Conservation (phyloP, 2,888 invertebrate species). For the Melinaea marsaeus region DNA sequence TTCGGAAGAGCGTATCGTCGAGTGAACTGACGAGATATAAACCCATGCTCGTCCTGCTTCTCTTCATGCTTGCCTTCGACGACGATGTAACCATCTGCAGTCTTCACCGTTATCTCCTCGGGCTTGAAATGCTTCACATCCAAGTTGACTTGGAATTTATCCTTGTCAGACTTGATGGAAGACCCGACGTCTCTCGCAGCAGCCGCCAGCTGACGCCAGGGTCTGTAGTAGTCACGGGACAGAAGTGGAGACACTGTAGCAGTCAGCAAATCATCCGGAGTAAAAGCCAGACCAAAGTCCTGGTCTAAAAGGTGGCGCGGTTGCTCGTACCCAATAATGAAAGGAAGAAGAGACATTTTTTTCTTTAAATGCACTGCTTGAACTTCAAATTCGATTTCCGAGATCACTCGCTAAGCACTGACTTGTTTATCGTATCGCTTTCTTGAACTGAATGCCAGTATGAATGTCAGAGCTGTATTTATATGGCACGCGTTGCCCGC, state of each 20-base stretch:
- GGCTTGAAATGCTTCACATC: constrained; percentile 87
- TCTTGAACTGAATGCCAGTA: too few relatives aligned
- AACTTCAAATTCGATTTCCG: too few relatives aligned
- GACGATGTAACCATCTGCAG: constrained; percentile 81
- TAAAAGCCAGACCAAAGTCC: constrained; percentile 59
- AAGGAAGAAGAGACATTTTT: constrained; percentile 53
- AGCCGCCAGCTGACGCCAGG: constrained; percentile 60
- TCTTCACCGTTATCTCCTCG: constrained; percentile 85
- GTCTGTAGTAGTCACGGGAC: constrained; percentile 49
- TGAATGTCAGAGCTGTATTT: too few relatives aligned
- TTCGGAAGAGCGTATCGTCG: constrained; percentile 84
- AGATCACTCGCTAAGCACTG: too few relatives aligned
- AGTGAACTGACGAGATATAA: constrained; percentile 83
- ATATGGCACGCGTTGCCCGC: too few relatives aligned
- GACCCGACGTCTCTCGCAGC: constrained; percentile 67
- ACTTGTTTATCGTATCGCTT: too few relatives aligned
- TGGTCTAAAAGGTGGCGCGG: constrained; percentile 53
- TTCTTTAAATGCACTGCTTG: not conserved
- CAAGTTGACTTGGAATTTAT: constrained; percentile 81
- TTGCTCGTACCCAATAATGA: constrained; percentile 42
- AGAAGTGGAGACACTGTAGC: constrained; percentile 44
- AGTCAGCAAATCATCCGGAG: constrained; percentile 56
- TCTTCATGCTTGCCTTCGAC: constrained; percentile 88
- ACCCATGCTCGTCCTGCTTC: constrained; percentile 83
- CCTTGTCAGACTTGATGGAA: constrained; percentile 73